These are phyloP conservation scores for Channa maculata DNA, from an alignment of 2,113 vertebrate genomes.

Conservation along the genomic window DNA sequence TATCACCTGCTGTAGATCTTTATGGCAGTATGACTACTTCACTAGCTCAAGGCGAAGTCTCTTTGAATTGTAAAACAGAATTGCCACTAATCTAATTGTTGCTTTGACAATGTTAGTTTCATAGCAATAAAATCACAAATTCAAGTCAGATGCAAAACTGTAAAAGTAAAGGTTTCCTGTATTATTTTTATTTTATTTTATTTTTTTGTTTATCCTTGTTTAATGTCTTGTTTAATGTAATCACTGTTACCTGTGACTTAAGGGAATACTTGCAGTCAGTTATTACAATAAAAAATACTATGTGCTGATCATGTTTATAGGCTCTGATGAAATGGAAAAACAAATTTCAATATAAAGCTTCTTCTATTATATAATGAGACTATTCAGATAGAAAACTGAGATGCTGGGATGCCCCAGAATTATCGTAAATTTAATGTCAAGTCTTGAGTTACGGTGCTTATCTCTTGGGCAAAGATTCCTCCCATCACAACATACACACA, in stretches of 20 bases:
- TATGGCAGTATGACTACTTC: not conserved
- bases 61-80: not conserved
- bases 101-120: no score
- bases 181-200: no score
- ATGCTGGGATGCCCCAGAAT: not conserved
- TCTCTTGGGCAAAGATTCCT: not conserved
- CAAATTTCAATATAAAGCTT: constrained; percentile 1
- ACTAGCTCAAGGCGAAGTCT: not conserved
- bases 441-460: not conserved
- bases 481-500: not conserved
- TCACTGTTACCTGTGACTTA: not conserved
- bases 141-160: no score
- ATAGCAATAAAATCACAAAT: no score
- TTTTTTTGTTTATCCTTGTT: no score
- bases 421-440: not conserved
- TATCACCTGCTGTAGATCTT: not conserved
- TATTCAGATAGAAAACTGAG: not conserved
- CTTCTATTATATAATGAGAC: constrained; percentile 31
- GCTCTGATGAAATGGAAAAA: not conserved
- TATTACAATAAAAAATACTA: not conserved
- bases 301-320: no score
- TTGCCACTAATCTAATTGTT: no score
- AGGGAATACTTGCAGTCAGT: not conserved
- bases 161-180: no score
- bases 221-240: no score